These are phyloP conservation scores for Albula glossodonta DNA, from an alignment of 2,113 vertebrate genomes.

Conservation along the genomic window DNA sequence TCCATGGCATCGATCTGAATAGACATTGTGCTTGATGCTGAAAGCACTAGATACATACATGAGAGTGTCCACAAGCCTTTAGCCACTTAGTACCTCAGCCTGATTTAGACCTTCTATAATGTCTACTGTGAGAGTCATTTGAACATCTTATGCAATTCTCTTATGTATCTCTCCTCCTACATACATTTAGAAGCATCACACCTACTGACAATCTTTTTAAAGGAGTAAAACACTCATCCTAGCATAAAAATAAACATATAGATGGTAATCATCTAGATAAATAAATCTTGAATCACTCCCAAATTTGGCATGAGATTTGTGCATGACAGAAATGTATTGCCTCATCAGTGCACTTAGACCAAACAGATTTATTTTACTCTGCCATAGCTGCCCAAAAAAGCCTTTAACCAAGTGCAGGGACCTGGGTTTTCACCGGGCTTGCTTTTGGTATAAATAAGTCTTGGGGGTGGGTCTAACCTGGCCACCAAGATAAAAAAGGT, in stretches of 20 bases:
- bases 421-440: no score
- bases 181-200: neutral
- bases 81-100: no score
- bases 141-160: neutral
- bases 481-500: no score
- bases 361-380: neutral
- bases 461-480: no score
- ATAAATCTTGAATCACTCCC: no score
- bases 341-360: neutral
- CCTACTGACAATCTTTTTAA: neutral
- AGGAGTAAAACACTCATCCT: neutral
- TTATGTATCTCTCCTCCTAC: neutral
- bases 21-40: slow-evolving; percentile 19
- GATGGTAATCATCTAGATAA: no score
- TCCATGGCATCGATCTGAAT: slow-evolving; percentile 31
- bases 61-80: no score
- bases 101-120: neutral
- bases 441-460: no score
- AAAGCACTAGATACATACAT: neutral
- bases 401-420: no score
- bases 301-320: no score
- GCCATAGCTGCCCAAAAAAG: neutral
- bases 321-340: neutral
- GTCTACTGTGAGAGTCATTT: slow-evolving; percentile 16
- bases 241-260: neutral